Evolutionary conservation across 2,888 invertebrate genomes (phyloP).

Genomic region (Subacronicta megacephala): DNA sequence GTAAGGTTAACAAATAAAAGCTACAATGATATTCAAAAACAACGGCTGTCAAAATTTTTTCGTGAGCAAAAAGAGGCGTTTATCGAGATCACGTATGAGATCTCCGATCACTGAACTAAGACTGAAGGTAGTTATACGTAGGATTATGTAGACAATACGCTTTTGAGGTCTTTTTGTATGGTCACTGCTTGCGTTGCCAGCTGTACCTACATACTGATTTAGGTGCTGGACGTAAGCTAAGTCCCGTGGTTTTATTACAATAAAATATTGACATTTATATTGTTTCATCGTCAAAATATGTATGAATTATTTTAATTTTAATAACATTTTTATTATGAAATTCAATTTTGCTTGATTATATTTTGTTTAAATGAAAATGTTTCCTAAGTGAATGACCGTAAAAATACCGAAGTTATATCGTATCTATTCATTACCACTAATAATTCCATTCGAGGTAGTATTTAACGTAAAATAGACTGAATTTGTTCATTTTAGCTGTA

Average conservation of each 20-base stretch:
- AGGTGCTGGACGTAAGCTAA: neutral
- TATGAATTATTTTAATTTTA: neutral
- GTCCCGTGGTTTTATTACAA: neutral
- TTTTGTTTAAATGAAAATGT: neutral
- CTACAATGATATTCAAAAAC: constrained; percentile 80
- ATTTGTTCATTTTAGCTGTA: constrained; percentile 13
- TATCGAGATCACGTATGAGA: constrained; percentile 60
- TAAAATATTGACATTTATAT: constrained; percentile 6
- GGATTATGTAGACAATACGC: constrained; percentile 54
- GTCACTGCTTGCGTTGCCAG: constrained; percentile 20
- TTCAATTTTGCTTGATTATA: constrained; percentile 1
- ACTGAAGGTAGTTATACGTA: constrained; percentile 76
- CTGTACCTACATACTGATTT: too few species aligned
- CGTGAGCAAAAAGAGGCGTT: constrained; percentile 78
- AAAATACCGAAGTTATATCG: constrained; percentile 4
- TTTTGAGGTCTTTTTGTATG: constrained; percentile 19
- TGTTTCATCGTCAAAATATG: neutral
- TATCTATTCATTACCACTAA: constrained; percentile 21
- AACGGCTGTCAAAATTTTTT: constrained; percentile 85
- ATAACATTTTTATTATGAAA: too few species aligned
- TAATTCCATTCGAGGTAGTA: constrained; percentile 39
- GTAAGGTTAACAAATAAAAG: constrained; percentile 70
- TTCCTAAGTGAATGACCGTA: neutral
- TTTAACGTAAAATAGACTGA: constrained; percentile 27
- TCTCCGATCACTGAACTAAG: constrained; percentile 75